Evolutionary conservation across 1,140 invertebrate species (phyloP), one percentile per base, ranked within the genome.

Genomic region (Scaptomyza hsui): DNA sequence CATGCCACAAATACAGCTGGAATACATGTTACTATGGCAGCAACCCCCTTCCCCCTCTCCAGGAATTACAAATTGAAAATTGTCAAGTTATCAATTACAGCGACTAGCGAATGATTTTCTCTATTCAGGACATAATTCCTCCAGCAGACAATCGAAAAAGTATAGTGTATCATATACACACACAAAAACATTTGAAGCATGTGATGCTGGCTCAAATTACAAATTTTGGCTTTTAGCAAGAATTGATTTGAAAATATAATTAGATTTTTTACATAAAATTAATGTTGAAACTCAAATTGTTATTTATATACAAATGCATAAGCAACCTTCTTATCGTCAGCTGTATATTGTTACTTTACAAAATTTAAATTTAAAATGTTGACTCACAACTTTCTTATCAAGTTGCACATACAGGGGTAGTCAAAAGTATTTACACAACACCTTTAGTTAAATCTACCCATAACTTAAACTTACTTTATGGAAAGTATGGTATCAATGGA

Each of bases 41-140:
- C 45, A 29, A 24, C 4, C 24, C 35, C 13, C 35, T 12, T 10
- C 7, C 9, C 7, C 21, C 3, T 35, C 32, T 2, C 29, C n/a
- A 24, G 1, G 10, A 3, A 21, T 21, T 39, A 19, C 56, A 3
- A 47, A 52, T 78, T 37, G 77, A 64, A 81, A 80, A 76, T 70
- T 72, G 61, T 71, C 59, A 76, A 72, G 72, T 81, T 80, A 81
- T 80, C 78, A 76, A 80, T 80, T 80, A 80, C 77, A 55, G 21
- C 41, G 69, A 39, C 49, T 61, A 51, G 56, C 44, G 56, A 57
- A 41, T 72, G 72, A 80, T 80, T 80, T 67, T 75, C 75, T 67
- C 32, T 48, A 26, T 13, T 32, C 41, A 29, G 48, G 15, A 42
- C 16, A 19, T 32, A 4, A 18, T 32, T 47, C 35, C 72, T 42